phyloP scores from a whole-genome alignment of 2,113 vertebrate species.

The Mus pahari region DNA sequence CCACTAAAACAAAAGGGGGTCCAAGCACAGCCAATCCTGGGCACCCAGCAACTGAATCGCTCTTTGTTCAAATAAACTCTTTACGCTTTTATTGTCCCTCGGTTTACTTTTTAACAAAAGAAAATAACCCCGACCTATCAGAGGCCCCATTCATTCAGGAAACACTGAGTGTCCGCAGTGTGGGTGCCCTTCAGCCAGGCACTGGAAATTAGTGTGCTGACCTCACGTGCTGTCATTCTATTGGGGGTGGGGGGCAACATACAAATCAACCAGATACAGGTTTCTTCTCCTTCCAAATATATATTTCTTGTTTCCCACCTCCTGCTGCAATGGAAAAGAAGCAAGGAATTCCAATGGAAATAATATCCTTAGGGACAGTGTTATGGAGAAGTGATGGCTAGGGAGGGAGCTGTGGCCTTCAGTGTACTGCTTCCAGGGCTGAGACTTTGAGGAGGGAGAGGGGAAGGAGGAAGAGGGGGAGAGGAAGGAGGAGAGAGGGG shows the following conservation, averaged over 20 bases:
- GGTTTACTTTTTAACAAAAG: slow-evolving; percentile 30
- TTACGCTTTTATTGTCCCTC: background rate
- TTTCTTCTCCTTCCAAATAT: background rate
- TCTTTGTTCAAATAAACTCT: background rate
- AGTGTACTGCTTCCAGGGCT: background rate
- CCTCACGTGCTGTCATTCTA: background rate
- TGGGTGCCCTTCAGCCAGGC: background rate
- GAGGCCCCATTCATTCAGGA: background rate
- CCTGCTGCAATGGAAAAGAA: background rate
- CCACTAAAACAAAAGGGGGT: background rate
- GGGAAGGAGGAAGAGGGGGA: too few relatives aligned
- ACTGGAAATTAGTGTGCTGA: background rate
- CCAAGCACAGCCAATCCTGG: background rate
- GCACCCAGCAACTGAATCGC: background rate
- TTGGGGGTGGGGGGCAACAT: background rate
- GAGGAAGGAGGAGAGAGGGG: background rate
- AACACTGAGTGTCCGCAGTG: background rate
- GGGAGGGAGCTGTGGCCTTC: background rate
- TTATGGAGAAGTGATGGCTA: background rate
- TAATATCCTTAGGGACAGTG: background rate
- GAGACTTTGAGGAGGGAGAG: background rate
- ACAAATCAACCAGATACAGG: background rate
- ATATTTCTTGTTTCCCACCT: background rate
- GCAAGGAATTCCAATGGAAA: background rate
- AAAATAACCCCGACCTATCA: background rate